phyloP scores from a whole-genome alignment of 2,797 vertebrate genomes.

The Petrocephalus schoutedeni region DNA sequence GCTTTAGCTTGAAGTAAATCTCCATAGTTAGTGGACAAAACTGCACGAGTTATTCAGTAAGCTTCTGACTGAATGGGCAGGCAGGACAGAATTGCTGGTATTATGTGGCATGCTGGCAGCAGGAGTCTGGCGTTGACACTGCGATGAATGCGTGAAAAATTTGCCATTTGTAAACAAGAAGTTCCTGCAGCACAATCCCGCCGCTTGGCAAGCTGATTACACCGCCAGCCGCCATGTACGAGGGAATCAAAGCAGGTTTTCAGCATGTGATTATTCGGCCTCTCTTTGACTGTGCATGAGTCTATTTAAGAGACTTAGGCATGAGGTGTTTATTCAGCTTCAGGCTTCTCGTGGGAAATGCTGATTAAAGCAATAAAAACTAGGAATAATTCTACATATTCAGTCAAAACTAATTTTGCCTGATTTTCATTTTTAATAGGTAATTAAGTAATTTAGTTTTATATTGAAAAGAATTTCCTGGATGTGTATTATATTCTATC shows the following conservation, averaged over 20 bases:
- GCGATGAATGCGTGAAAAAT: constrained; percentile 2
- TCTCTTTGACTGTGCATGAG: not conserved
- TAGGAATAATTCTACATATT: not conserved
- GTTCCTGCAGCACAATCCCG: not conserved
- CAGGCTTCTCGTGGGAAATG: not conserved
- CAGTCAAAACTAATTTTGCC: not conserved
- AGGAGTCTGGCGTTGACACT: not conserved
- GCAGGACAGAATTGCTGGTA: not conserved
- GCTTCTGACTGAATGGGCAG: not conserved
- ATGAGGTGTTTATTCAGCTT: not conserved
- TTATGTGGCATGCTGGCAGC: not conserved
- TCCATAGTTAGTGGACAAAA: not conserved
- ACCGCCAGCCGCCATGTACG: not conserved
- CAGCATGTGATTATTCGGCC: not conserved
- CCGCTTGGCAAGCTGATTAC: not conserved
- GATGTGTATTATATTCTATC: not conserved
- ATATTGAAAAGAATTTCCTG: not conserved
- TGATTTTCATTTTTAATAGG: not conserved
- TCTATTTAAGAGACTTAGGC: not conserved
- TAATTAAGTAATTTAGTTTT: not conserved
- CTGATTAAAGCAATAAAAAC: not conserved
- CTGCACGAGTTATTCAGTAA: not conserved
- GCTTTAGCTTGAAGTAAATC: not conserved
- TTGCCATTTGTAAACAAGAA: not conserved
- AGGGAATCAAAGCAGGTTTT: not conserved